Conservation (phyloP, 1,140 invertebrate species). For the Anthonomus grandis region DNA sequence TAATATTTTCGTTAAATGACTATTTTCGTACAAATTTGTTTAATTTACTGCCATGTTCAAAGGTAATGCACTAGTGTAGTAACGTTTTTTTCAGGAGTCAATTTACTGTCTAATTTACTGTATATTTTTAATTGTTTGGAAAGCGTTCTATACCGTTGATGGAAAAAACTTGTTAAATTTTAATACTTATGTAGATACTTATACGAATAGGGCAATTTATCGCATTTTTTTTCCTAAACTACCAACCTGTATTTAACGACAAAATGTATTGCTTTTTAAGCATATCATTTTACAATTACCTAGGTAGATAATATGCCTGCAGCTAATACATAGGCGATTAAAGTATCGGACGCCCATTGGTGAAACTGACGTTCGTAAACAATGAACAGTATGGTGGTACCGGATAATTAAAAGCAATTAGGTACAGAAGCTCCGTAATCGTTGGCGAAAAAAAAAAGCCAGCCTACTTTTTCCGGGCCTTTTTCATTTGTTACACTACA, state of each 20-base stretch:
- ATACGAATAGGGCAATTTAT: background rate
- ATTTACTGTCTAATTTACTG: no score
- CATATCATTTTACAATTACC: conserved; percentile 1
- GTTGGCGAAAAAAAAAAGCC: no score
- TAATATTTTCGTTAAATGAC: no score
- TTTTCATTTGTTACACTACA: conserved; percentile 2
- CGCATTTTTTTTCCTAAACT: conserved; percentile 4
- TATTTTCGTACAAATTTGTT: no score
- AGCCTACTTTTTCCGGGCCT: background rate
- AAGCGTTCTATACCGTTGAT: conserved; percentile 13
- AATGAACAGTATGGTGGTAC: conserved; percentile 8
- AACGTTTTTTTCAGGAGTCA: conserved; percentile 9
- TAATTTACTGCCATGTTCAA: no score
- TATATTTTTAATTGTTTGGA: conserved; percentile 13
- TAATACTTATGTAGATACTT: background rate
- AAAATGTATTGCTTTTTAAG: conserved; percentile 5
- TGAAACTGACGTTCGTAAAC: conserved; percentile 5
- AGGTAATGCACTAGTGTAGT: conserved; percentile 3
- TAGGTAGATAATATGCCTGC: background rate
- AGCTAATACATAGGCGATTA: conserved; percentile 6
- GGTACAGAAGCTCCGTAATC: conserved; percentile 10
- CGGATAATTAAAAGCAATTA: conserved; percentile 16
- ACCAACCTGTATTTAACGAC: conserved; percentile 1
- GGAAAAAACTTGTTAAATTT: conserved; percentile 23
- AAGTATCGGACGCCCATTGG: conserved; percentile 11